A percentile compares a stretch with the other conserved stretches of the same genome.
These are phyloP conservation scores for Calidris pygmaea DNA, from an alignment of 2,113 vertebrate species.

Conservation along the genomic window DNA sequence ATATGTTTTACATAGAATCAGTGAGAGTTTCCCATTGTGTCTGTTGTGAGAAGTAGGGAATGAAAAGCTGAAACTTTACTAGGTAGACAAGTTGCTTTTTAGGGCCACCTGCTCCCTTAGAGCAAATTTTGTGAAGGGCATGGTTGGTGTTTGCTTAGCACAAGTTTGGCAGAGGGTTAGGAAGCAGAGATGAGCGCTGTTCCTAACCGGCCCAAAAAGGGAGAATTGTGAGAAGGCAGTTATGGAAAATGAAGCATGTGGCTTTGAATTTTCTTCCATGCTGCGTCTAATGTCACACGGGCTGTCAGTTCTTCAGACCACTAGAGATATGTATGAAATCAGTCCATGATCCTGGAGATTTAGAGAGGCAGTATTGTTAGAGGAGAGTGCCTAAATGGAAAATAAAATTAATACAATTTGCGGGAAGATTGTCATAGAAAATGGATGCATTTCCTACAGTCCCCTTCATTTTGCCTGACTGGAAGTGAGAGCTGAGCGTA, in stretches of 20 bases:
- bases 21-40: neutral
- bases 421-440: constrained; percentile 68
- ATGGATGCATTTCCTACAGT: constrained; percentile 55
- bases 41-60: neutral
- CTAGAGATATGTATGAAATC: constrained; percentile 82
- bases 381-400: constrained; percentile 69
- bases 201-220: neutral
- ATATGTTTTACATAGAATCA: neutral
- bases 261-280: constrained; percentile 6
- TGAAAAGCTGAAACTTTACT: neutral
- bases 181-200: neutral
- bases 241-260: neutral
- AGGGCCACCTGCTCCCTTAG: neutral
- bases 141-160: neutral
- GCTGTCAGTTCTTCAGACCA: constrained; percentile 72
- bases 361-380: constrained; percentile 65
- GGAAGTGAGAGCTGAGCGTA: neutral
- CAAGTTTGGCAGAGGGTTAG: neutral
- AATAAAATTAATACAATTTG: constrained; percentile 82
- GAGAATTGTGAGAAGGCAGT: constrained; percentile 19
- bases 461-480: constrained; percentile 1
- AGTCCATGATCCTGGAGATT: constrained; percentile 67
- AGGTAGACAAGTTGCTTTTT: neutral
- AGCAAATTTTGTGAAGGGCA: neutral
- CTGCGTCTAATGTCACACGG: constrained; percentile 30